phyloP scores from a whole-genome alignment of 1,140 invertebrate species.

The Pomacea maculata region DNA sequence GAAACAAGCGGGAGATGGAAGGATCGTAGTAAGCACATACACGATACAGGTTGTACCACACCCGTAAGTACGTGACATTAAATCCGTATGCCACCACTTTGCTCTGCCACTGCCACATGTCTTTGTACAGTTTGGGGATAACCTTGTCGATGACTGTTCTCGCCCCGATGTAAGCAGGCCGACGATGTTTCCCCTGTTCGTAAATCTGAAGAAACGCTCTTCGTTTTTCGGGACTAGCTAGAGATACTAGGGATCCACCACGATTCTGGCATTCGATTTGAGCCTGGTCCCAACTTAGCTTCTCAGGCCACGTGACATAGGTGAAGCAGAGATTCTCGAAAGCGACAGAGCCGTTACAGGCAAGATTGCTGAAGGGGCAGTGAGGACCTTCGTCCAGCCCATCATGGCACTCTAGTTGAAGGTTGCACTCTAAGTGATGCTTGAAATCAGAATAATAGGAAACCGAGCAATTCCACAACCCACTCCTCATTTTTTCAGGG shows the following conservation, averaged over 20 bases:
- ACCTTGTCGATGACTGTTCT: neutral
- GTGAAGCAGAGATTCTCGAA: neutral
- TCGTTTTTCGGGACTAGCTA: neutral
- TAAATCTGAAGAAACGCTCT: neutral
- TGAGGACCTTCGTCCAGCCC: neutral
- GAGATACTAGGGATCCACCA: neutral
- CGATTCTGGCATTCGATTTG: neutral
- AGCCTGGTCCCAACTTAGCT: neutral
- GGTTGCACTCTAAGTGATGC: neutral
- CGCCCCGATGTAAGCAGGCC: neutral
- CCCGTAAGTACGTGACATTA: neutral
- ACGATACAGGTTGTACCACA: neutral
- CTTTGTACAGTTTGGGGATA: neutral
- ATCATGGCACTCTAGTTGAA: neutral
- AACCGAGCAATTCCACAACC: neutral
- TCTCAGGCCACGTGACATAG: neutral
- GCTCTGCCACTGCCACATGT: neutral
- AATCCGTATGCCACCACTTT: neutral
- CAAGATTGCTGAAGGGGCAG: neutral
- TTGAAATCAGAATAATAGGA: neutral
- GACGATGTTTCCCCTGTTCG: neutral
- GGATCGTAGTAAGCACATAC: neutral
- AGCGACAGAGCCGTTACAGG: neutral
- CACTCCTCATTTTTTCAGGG: neutral
- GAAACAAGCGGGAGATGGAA: neutral